Base-by-base conservation (phyloP, 2,113 vertebrate genomes). In the Rhynchomys soricoides region DNA sequence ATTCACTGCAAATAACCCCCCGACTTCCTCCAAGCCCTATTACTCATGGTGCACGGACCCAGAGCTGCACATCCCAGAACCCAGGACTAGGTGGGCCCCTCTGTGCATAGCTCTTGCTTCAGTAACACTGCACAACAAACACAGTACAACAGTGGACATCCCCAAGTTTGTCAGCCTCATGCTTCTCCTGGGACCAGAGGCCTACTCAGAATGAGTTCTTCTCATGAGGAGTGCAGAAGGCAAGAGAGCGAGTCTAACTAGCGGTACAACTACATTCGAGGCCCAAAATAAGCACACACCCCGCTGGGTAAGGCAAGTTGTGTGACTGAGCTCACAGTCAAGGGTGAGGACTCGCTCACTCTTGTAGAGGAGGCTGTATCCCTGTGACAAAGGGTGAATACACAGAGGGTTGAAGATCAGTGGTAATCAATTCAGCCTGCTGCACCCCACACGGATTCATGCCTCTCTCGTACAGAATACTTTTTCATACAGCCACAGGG, bases 1-100 rank as follows among this genome's bases (percentile, higher is more conserved):
- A 34, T 81, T 92, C 68, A 87, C 87, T 92, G 45, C 88, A 86
- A 15, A 86, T 83, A 95, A 91, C 59, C 50, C 16, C 59, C 52
- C 40, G 34, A 16, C 90, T 62, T 73, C n/a, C 31, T 68, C 22
- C 40, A 74, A 59, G 37, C 29, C 83, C 79, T 82, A 0, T 74
- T 52, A 78, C 40, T 93, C 16, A 22, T 22, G 43, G 37, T 52
- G 40, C 86, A 78, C 16, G 26, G 26, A 37, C 79, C 74, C 22
- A 52, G 5, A 40, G 22, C 90, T 66, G 22, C 64, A 17, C 43
- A n/a, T 52, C 64, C 74, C 34, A 50, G 11, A 81, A 52, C 71
- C 79, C n/a, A 45, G 8, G 64, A 52, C 52, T 57, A 29, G 29
- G 34, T 9, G 34, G 82, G 57, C 48, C 43, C 89, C 95, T 86